phyloP scores from a whole-genome alignment of 2,113 vertebrate species.

The Cinclus mexicanus region DNA sequence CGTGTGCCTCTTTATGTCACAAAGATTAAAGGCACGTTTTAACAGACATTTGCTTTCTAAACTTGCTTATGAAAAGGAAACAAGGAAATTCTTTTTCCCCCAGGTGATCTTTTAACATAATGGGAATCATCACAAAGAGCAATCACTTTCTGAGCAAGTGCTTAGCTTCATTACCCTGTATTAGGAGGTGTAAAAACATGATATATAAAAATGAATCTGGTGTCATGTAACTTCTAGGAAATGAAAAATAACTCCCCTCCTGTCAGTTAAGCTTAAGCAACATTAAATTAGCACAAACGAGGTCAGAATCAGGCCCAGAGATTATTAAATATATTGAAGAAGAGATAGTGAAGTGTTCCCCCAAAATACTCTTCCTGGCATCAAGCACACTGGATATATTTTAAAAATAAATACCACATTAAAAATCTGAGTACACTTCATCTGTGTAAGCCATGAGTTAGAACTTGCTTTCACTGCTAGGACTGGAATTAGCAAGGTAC shows the following conservation, averaged over 20 bases:
- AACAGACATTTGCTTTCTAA: background rate
- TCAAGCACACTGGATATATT: background rate
- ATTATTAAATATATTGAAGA: background rate
- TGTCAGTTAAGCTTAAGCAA: background rate
- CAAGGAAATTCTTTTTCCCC: background rate
- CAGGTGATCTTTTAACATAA: background rate
- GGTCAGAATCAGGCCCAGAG: background rate
- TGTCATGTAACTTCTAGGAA: background rate
- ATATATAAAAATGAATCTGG: background rate
- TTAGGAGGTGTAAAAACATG: background rate
- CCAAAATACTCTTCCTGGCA: background rate
- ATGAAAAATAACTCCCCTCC: background rate
- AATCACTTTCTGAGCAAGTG: background rate
- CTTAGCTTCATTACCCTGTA: background rate
- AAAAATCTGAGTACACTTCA: background rate
- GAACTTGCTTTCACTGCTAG: background rate
- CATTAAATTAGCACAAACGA: background rate
- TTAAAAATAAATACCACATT: background rate
- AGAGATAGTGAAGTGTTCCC: background rate
- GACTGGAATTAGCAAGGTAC: background rate
- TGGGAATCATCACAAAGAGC: background rate
- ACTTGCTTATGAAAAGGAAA: slow-evolving; percentile 9
- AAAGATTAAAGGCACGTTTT: background rate
- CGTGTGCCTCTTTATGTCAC: background rate
- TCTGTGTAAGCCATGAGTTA: background rate